These are phyloP conservation scores for Bothrops jararaca DNA, from an alignment of 2,113 vertebrate species.

Conservation along the genomic window DNA sequence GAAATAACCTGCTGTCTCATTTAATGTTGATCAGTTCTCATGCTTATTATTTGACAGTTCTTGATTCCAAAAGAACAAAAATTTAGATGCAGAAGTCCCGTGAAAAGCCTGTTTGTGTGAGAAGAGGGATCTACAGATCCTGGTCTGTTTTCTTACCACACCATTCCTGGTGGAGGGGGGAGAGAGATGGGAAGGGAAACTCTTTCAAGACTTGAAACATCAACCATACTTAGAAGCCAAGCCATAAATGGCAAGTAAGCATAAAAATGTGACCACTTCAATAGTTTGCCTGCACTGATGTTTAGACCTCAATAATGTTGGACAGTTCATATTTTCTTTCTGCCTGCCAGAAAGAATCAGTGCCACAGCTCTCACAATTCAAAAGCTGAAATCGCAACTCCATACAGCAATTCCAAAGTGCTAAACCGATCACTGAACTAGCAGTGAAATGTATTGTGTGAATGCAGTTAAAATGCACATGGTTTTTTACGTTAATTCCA, in stretches of 20 bases:
- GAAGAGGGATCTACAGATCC: background rate
- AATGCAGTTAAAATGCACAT: no score
- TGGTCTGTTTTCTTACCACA: background rate
- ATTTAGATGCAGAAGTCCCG: background rate
- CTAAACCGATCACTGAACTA: no score
- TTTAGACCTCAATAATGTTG: background rate
- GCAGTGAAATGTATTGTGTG: no score
- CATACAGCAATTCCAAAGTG: no score
- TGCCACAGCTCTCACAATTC: no score
- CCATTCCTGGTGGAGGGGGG: background rate
- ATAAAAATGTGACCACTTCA: background rate
- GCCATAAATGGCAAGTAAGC: background rate
- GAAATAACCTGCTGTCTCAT: background rate
- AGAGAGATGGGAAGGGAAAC: background rate
- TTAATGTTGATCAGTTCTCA: background rate
- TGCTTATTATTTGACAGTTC: background rate
- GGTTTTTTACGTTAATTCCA: no score
- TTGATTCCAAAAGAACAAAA: background rate
- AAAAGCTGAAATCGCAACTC: no score
- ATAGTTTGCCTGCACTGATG: background rate
- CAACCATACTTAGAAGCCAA: background rate
- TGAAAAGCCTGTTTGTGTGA: background rate
- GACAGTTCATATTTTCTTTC: background rate
- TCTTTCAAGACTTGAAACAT: background rate
- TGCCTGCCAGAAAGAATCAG: background rate